These are phyloP conservation scores for Polymixis lichenea DNA, from an alignment of 2,888 invertebrate species.

Conservation along the genomic window DNA sequence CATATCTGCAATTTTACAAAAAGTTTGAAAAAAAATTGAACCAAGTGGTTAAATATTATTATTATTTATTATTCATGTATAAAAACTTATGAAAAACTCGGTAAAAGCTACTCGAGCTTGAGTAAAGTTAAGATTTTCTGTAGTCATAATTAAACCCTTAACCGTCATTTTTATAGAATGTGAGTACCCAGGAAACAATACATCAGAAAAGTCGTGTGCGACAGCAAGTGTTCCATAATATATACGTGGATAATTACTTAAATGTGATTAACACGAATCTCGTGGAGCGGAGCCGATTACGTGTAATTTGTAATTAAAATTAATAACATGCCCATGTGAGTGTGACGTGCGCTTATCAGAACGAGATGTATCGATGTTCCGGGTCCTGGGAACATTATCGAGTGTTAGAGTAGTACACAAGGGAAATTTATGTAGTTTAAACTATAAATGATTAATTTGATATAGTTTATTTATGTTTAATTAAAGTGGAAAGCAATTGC, in stretches of 20 bases:
- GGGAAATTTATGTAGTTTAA: not conserved
- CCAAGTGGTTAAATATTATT: no score
- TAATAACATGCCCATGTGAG: conserved; percentile 33
- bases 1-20: not conserved
- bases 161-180: not conserved
- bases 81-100: no score
- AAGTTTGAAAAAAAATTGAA: no score
- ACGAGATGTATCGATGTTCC: conserved; percentile 26
- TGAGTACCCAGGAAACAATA: not conserved
- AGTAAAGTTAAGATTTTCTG: not conserved
- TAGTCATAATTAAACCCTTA: not conserved
- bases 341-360: conserved; percentile 18
- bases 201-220: not conserved
- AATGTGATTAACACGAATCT: conserved; percentile 41
- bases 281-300: conserved; percentile 40
- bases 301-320: conserved; percentile 58
- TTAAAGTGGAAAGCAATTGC: not conserved
- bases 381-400: not conserved
- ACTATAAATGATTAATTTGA: not conserved
- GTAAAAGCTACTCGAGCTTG: not conserved
- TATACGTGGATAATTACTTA: conserved; percentile 27
- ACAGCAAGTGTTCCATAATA: not conserved
- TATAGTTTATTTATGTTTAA: not conserved
- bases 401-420: no score
- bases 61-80: no score